Percentiles rank a stretch among this genome's conserved stretches.
Conservation (phyloP, 2,113 vertebrate genomes). For the Amphilophus citrinellus region DNA sequence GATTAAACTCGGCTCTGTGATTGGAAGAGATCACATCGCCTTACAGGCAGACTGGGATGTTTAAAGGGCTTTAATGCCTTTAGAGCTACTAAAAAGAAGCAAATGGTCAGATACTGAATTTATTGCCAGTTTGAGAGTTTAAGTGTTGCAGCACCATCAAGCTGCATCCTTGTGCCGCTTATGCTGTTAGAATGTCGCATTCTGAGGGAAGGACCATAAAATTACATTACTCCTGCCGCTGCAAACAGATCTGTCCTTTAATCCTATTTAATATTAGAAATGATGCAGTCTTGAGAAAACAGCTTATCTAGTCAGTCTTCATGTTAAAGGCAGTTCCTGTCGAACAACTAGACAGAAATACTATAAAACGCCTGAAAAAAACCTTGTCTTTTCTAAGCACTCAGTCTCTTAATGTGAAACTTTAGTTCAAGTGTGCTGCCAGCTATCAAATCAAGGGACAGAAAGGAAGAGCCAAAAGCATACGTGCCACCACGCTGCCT, state of each 20-base stretch:
- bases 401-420: conserved; percentile 21
- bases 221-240: neutral
- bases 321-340: neutral
- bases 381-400: conserved; percentile 7
- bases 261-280: neutral
- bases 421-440: neutral
- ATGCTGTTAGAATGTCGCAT: neutral
- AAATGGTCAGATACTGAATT: neutral
- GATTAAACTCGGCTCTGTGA: conserved; percentile 6
- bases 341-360: neutral
- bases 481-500: neutral
- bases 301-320: neutral
- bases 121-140: neutral
- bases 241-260: neutral
- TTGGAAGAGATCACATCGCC: conserved; percentile 1
- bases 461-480: conserved; percentile 2
- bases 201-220: neutral
- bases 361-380: conserved; percentile 7
- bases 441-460: conserved; percentile 7
- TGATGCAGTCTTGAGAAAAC: neutral
- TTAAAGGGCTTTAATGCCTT: neutral
- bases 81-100: neutral
- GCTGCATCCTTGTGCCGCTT: neutral
- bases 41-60: neutral
- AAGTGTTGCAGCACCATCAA: neutral